Base-by-base conservation (phyloP, 2,797 vertebrate species). In the Gobio occitaniae region DNA sequence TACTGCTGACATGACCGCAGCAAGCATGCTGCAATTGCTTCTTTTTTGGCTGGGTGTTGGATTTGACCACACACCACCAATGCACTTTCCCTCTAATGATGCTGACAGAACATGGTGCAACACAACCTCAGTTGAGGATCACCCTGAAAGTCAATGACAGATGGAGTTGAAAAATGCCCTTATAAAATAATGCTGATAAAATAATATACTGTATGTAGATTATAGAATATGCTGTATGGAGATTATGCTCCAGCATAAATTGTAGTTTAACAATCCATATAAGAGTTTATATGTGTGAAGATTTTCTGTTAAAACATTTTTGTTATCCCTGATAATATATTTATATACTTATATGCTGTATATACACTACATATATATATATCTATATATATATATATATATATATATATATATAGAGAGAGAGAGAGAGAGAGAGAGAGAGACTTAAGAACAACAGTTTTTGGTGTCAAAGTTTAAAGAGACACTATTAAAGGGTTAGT, bases 51-150 rank as follows among this genome's bases (percentile, higher is more conserved):
- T 59, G 75, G 50, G 38, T 63, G 41, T 25, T 69, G 80, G 15
- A 47, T 75, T 78, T 80, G 80, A 82, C 86, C 86, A 86, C 80
- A 89, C 81, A 85, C 83, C 75, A 80, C 50, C 54, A n/a, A 82
- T 66, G 71, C 29, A 29, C 77, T 81, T 82, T 79, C 79, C 9
- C 52, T 81, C 68, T 86, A 89, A 82, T 85, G 84, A 76, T 68
- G 59, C 44, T 75, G 84, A 63, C 52, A 83, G 65, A 82, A 78
- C 54, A 75, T 61, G 72, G 56, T 61, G 65, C 38, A 70, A 72
- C 69, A 48, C 80, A 82, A 82, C 66, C 80, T 56, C 68, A 59
- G 17, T 47, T n/a, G 54, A 69, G 70, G 69, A 85, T 52, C 54
- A 41, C 70, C 65, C 17, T 41, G 69, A 83, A 83, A 77, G 66